Base-by-base conservation (phyloP, 1,140 invertebrate species). In the Drosophila pruinosa region DNA sequence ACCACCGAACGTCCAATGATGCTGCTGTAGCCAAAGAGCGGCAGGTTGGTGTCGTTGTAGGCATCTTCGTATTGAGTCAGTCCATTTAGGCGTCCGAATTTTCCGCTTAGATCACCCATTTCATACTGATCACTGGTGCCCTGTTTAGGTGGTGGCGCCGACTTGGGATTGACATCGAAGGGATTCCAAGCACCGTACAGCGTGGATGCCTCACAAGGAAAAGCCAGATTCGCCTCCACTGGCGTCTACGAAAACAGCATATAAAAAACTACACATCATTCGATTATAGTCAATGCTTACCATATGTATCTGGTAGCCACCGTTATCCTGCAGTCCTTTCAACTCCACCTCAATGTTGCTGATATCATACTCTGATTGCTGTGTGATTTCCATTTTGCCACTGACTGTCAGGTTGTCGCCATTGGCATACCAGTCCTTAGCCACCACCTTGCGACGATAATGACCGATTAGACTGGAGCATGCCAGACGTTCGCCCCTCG, bases 61-160 rank as follows among this genome's bases (percentile, higher is more conserved):
- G 91, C 91, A 7, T 92, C 91, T 28, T 91, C 92, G 67, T 93
- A 94, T 47, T 92, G 92, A 4, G 92, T 94, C 15, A 93, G 85
- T 19, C 93, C 93, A 41, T 95, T 93, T 2, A 96, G 86, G 1
- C 93, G 92, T 0, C 97, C 98, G 91, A 97, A 97, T 92, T 99
- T 99, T 12, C 96, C 95, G 89, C 97, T 97, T 0, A 99, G 91
- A 91, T 98, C 97, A 0, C 98, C 98, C 77, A 98, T 94, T 92
- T 97, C 95, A 88, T 97, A 98, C 79, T 97, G 95, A 92, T 98
- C 97, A 10, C 94, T 93, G 0, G 95, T 97, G 34, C 97, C 94
- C 76, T 93, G 92, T 5, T 92, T 92, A 1, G 95, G 91, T 1
- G 92, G 92, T 0, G 95, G 95, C 19, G 93, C 93, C 1, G 92